A percentile compares a stretch with the other conserved stretches of the same genome.
phyloP scores from a whole-genome alignment of 2,888 invertebrate genomes.

The Tyria jacobaeae region DNA sequence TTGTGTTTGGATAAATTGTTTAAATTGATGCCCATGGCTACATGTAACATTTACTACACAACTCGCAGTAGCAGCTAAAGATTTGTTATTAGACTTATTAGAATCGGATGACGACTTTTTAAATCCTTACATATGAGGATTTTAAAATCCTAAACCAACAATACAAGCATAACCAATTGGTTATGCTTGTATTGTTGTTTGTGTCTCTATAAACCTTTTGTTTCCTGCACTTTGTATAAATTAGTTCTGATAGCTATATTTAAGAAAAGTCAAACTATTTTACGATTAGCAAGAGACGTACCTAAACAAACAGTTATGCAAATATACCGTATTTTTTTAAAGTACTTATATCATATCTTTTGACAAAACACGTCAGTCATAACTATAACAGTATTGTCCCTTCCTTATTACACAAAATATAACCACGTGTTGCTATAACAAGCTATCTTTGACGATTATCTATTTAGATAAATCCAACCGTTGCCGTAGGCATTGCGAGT shows the following conservation, averaged over 20 bases:
- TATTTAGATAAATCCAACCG: constrained; percentile 69
- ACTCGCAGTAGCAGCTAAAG: too few relatives aligned
- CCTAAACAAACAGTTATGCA: neutral
- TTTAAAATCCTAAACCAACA: too few relatives aligned
- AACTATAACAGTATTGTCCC: constrained; percentile 22
- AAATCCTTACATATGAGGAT: too few relatives aligned
- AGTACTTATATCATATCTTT: neutral
- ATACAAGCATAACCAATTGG: too few relatives aligned
- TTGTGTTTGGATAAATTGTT: neutral
- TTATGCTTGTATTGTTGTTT: too few relatives aligned
- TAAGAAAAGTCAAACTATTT: neutral
- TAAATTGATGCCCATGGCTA: neutral
- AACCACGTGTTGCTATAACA: constrained; percentile 43
- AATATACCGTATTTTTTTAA: too few relatives aligned
- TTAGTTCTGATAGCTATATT: neutral
- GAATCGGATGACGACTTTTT: too few relatives aligned
- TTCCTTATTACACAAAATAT: constrained; percentile 41
- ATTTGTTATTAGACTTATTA: too few relatives aligned
- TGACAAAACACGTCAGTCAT: neutral
- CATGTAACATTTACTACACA: neutral
- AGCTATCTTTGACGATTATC: constrained; percentile 69
- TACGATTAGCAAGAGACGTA: too few relatives aligned
- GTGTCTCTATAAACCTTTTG: neutral
- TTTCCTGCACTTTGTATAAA: neutral
- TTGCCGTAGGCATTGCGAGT: constrained; percentile 55